Percentiles rank a stretch among this genome's conserved stretches.
Conservation (phyloP, 2,888 invertebrate species). For the Noctua janthe region DNA sequence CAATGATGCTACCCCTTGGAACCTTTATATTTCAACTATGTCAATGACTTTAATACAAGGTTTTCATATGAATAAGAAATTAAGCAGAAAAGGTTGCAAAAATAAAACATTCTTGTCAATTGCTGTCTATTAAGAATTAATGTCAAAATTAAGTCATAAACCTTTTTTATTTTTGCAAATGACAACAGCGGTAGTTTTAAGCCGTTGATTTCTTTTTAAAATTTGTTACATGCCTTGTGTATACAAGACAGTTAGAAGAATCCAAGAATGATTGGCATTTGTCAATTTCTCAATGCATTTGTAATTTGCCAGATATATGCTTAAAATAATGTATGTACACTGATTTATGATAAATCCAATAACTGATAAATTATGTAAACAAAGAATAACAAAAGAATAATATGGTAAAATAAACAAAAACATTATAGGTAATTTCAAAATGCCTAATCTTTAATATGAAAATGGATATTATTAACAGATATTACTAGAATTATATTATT, state of each 20-base stretch:
- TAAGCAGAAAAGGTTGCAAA: not conserved
- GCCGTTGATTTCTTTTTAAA: not conserved
- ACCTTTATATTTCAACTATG: no score
- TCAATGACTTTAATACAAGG: not conserved
- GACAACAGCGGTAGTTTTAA: not conserved
- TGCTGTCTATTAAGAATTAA: not conserved
- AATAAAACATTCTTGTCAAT: not conserved
- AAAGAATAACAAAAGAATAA: not conserved
- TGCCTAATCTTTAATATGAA: not conserved
- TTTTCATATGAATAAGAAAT: not conserved
- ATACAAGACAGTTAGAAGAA: not conserved
- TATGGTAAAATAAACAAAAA: not conserved
- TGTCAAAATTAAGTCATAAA: not conserved
- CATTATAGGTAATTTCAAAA: not conserved
- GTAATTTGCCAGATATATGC: not conserved
- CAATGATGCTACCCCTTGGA: not conserved
- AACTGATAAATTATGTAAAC: conserved; percentile 12
- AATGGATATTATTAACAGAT: not conserved
- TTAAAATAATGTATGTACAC: not conserved
- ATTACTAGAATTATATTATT: not conserved
- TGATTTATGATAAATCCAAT: not conserved
- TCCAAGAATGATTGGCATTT: not conserved
- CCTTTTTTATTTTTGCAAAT: not conserved
- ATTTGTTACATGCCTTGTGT: not conserved
- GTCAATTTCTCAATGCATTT: not conserved